Evolutionary conservation across 2,797 vertebrate species (phyloP).

Genomic region (Scarus forsteni): DNA sequence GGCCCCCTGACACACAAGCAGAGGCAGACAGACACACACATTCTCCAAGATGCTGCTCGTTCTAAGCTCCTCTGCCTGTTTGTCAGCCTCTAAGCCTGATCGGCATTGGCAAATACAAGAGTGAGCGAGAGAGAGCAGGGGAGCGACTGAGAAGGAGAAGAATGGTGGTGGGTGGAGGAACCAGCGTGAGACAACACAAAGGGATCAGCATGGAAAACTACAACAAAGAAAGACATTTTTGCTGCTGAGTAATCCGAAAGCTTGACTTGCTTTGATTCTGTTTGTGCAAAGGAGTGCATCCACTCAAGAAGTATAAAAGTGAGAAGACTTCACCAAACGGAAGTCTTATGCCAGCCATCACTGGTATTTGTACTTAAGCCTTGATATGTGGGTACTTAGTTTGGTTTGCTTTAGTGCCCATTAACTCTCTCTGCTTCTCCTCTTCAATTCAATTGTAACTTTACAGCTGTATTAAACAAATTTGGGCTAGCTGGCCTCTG

Average conservation of each 20-base stretch:
- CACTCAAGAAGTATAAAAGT: constrained; percentile 1
- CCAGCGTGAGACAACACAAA: constrained; percentile 24
- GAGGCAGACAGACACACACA: constrained; percentile 41
- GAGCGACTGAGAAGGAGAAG: constrained; percentile 19
- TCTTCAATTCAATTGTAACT: no score
- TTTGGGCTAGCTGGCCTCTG: no score
- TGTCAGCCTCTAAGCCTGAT: constrained; percentile 79
- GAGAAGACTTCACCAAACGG: neutral
- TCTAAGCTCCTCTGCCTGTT: constrained; percentile 77
- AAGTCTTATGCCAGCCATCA: neutral
- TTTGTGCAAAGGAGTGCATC: neutral
- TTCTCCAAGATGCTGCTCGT: constrained; percentile 59
- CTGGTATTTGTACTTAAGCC: neutral
- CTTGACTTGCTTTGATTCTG: neutral
- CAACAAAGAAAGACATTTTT: constrained; percentile 23
- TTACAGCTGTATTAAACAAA: no score
- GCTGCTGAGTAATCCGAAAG: neutral
- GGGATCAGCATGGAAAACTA: constrained; percentile 30
- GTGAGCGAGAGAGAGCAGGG: constrained; percentile 15
- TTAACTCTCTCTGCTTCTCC: no score
- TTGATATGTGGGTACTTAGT: no score
- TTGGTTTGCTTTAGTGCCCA: no score
- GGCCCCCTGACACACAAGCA: constrained; percentile 40
- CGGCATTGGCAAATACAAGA: constrained; percentile 70
- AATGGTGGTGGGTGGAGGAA: constrained; percentile 35